Evolutionary conservation across 2,888 invertebrate genomes (phyloP).

Genomic region (Bimastos eiseni): DNA sequence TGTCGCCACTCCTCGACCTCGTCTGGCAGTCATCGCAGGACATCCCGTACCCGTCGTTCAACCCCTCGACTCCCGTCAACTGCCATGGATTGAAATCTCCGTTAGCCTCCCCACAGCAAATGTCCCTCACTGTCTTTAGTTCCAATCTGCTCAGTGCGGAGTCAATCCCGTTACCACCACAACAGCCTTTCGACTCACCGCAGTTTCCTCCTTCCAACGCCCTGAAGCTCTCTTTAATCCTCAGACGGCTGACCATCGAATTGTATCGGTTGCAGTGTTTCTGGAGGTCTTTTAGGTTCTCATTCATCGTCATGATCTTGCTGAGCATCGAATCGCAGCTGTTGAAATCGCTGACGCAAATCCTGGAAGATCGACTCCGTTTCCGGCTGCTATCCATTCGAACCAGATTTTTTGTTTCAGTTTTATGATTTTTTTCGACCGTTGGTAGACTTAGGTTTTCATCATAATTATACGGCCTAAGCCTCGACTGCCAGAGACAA

Average conservation of each 20-base stretch:
- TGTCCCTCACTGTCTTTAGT: too few relatives aligned
- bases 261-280: neutral
- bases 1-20: neutral
- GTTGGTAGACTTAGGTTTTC: neutral
- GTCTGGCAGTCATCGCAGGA: neutral
- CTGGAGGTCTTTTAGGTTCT: neutral
- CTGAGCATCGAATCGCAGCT: neutral
- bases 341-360: neutral
- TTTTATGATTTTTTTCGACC: neutral
- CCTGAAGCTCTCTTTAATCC: neutral
- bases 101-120: neutral
- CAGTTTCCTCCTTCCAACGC: neutral
- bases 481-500: neutral
- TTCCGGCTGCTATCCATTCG: neutral
- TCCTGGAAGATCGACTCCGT: neutral
- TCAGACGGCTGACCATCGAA: neutral
- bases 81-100: neutral
- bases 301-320: neutral
- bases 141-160: too few relatives aligned
- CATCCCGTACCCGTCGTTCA: neutral
- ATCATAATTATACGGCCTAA: too few relatives aligned
- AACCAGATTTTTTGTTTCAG: neutral
- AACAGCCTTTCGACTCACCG: neutral
- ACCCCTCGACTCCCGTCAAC: neutral
- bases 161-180: neutral